Base-by-base conservation (phyloP, 30 jellyfish, hydroid and myxozoan genomes). In the Nemopilema nomurai region DNA sequence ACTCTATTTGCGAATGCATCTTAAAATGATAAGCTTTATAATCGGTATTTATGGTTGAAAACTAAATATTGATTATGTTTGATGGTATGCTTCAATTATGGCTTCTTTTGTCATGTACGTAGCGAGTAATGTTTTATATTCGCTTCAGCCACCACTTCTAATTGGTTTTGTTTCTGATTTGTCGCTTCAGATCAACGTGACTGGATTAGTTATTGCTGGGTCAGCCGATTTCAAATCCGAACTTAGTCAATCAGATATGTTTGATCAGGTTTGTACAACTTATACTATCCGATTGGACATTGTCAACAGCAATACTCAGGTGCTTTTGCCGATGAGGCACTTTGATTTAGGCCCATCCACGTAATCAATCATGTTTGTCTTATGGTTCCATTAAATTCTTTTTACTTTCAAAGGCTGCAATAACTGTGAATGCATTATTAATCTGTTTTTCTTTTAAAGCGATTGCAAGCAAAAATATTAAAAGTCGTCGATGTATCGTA, bases 211-310 rank as follows among this genome's bases (percentile, higher is more conserved):
- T 0, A 90, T 95, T 52, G 97, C 99, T 50, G 99, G 99, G 51
- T 95, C 99, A 22, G 99, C 99, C 20, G 99, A 95, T 74, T 95
- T 95, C 89, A 95, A 95, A 83, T 95, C 99, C 18, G 99, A 95
- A 72, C 97, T 95, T 67, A 90, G 97, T 86, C 97, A 90, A 66
- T 95, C 99, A 0, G 99, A 95, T 69, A 90, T 95, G 97, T 95
- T 95, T 83, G 99, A 95, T 81, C 97, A 87, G 91, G 98, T 93
- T 71, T 50, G 90, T 49, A 8, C 62, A 7, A 49, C 68, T 82
- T 31, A 1, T 9, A n/a, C n/a, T n/a, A n/a, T n/a, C n/a, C n/a
- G n/a, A n/a, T n/a, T n/a, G n/a, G n/a, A n/a, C n/a, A n/a, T n/a
- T n/a, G n/a, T n/a, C n/a, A n/a, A n/a, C n/a, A n/a, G n/a, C n/a